A percentile compares a stretch with the other conserved stretches of the same genome.
These are phyloP conservation scores for Labeo calbasu DNA, from an alignment of 2,797 vertebrate genomes.

Conservation along the genomic window DNA sequence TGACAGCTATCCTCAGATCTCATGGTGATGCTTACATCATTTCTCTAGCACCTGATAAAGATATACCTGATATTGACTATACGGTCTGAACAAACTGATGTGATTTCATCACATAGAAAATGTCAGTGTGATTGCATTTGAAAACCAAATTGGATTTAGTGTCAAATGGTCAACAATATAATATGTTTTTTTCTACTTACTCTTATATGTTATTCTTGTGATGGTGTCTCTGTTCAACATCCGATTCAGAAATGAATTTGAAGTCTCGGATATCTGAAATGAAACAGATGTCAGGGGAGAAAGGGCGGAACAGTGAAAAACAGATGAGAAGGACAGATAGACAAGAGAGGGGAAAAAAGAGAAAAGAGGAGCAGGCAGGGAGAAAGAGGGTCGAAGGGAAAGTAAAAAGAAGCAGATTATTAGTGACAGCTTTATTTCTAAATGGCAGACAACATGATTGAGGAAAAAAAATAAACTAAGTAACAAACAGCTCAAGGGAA, in stretches of 20 bases:
- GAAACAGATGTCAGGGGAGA: constrained; percentile 12
- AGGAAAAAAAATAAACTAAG: neutral
- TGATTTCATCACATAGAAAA: constrained; percentile 3
- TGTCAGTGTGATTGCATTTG: neutral
- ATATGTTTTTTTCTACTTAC: constrained; percentile 80
- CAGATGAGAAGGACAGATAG: constrained; percentile 1
- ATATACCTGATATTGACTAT: neutral
- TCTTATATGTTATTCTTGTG: constrained; percentile 99
- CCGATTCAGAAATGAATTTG: constrained; percentile 97
- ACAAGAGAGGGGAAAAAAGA: constrained; percentile 9
- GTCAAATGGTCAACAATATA: constrained; percentile 16
- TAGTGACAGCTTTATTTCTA: constrained; percentile 37
- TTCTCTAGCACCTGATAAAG: neutral
- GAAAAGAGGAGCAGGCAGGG: neutral
- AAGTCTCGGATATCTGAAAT: constrained; percentile 92
- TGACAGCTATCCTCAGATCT: neutral
- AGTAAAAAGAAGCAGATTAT: constrained; percentile 13
- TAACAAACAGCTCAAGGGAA: neutral
- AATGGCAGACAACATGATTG: neutral
- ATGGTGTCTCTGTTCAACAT: constrained; percentile 99
- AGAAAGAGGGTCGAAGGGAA: neutral
- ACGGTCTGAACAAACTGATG: neutral
- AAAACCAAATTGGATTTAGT: neutral
- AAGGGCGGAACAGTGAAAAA: neutral
- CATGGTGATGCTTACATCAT: neutral